Evolutionary conservation across 1,140 invertebrate genomes (phyloP), one percentile per base, ranked within the genome.

Genomic region (Leptonema lineaticorne): DNA sequence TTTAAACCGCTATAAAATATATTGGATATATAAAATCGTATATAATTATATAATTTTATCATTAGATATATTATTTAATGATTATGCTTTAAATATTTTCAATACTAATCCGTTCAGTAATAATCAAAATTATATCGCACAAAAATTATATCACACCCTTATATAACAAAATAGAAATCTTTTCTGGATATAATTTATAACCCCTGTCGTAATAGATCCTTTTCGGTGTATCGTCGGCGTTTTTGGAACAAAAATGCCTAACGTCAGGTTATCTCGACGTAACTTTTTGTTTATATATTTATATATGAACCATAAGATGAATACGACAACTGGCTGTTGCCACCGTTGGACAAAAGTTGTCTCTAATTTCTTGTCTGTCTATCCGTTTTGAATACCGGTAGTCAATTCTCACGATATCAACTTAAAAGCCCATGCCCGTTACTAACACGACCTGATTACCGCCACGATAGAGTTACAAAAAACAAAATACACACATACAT

Each of bases 251-350:
- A n/a, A n/a, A 62, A 62, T 45, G 59, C 37, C 59, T 24, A 37
- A 37, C 59, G 59, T 62, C 59, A 62, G 45, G 59, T 45, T 62
- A 62, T 45, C 59, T 62, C 59, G 59, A 41, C 30, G 26, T 14
- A 14, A 64, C 62, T 64, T 64, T 64, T 64, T 64, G 62, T 64
- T 24, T 45, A n/a, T n/a, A n/a, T n/a, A n/a, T n/a, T n/a, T n/a
- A n/a, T n/a, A n/a, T n/a, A n/a, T 18, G 18, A 46, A 5, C 28
- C 33, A n/a, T 6, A 41, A 60, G 58, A 60, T 18, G 28, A 24
- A 58, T 37, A 22, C 24, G 7, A 7, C 58, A 16, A 60, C 4
- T 1, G 28, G 14, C n/a, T n/a, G n/a, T n/a, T n/a, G n/a, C n/a
- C n/a, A n/a, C 14, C 9, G 18, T 14, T 11, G 11, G 59, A 45